Base-by-base conservation (phyloP, 2,113 vertebrate genomes). In the Ceuthmochares aereus region DNA sequence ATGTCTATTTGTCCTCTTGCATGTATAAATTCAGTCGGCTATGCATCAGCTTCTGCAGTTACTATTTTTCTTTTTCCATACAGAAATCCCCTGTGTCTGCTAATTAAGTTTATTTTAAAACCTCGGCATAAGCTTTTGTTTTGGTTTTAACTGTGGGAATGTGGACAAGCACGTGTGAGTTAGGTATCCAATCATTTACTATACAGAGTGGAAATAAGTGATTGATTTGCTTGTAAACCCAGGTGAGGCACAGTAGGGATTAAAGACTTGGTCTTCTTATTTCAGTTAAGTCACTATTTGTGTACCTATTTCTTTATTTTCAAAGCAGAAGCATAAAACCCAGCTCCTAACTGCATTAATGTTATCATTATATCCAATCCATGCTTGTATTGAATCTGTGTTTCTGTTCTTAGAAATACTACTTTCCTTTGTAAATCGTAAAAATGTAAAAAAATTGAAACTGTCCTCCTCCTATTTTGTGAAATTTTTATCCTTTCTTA, bases 391-490 rank as follows among this genome's bases (percentile, higher is more conserved):
- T 51, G 2, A 16, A 10, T 73, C 20, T 67, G 3, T 40, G 16
- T 45, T 93, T 36, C 45, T 43, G 6, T 68, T 19, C 13, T 30
- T 76, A 42, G 54, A 87, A 68, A 63, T 75, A 36, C 23, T 55
- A 9, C 5, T 15, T 3, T 21, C 6, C 40, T 6, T 55, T 32
- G 40, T 13, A 42, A 83, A 75, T 67, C 9, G 1, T 15, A 13
- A 76, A 83, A 75, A 72, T 11, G 1, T 15, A 13, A 76, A 63
- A 89, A 59, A 49, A 22, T 4, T 42, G 23, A 59, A 62, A 26
- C 7, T 3, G 0, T 56, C 6, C 5, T 58, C 5, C 19, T 68
- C 13, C 2, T 1, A 56, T 69, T 43, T 18, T 34, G 14, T 42
- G 12, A 20, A 59, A 6, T 15, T 21, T 47, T 75, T 56, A 6